Percentiles rank a stretch among this genome's conserved stretches.
These are phyloP conservation scores for Ligdia adustata DNA, from an alignment of 2,888 invertebrate genomes.

Conservation along the genomic window DNA sequence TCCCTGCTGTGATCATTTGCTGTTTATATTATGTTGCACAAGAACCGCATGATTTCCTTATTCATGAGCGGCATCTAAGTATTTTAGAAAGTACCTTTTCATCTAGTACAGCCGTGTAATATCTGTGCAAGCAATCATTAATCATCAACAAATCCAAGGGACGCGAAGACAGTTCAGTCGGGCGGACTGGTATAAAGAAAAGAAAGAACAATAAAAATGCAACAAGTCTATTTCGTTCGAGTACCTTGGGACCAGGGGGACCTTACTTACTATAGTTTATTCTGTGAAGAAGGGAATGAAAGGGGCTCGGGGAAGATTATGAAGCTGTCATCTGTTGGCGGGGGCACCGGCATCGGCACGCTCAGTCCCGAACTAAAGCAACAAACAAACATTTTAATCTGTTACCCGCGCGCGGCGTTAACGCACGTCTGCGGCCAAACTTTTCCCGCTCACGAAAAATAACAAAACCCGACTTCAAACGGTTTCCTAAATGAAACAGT, in stretches of 20 bases:
- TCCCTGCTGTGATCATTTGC: too few species aligned
- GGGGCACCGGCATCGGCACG: constrained; percentile 18
- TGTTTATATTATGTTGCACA: too few species aligned
- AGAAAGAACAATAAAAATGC: constrained; percentile 69
- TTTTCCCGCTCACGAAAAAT: constrained; percentile 40
- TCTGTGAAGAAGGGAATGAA: constrained; percentile 31
- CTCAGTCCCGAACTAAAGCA: neutral
- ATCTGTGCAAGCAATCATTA: constrained; percentile 42
- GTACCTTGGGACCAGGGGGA: constrained; percentile 38
- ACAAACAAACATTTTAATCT: constrained; percentile 23
- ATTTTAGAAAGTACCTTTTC: constrained; percentile 15
- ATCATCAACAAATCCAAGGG: constrained; percentile 47
- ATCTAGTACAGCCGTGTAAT: constrained; percentile 27
- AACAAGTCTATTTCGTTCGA: constrained; percentile 69
- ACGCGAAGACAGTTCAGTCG: constrained; percentile 54
- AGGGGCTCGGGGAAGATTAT: constrained; percentile 59
- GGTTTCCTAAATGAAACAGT: constrained; percentile 39
- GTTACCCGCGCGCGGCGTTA: constrained; percentile 61
- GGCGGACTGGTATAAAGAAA: constrained; percentile 53
- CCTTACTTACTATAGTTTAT: constrained; percentile 3
- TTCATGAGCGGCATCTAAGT: neutral
- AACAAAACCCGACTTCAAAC: constrained; percentile 40
- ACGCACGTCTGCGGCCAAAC: constrained; percentile 41
- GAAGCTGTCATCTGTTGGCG: constrained; percentile 71
- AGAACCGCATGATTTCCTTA: too few species aligned